These are phyloP conservation scores for Magallana ariakensis DNA, from an alignment of 1,140 invertebrate genomes.

Conservation along the genomic window DNA sequence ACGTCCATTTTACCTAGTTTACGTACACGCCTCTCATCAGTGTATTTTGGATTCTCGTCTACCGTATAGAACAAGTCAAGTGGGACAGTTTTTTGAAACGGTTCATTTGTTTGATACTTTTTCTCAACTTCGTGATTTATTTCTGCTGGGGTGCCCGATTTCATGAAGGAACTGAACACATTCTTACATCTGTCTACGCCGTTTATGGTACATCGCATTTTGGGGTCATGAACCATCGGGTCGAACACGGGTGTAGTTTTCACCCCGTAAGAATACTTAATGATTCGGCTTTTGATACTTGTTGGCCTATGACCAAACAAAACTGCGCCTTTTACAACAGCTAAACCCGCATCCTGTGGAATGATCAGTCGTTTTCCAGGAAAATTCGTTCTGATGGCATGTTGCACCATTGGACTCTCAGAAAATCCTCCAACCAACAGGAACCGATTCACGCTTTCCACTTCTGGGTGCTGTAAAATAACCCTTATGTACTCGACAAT, in stretches of 20 bases:
- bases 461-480: conserved; percentile 46
- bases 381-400: conserved; percentile 51
- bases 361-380: conserved; percentile 50
- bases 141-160: conserved; percentile 37
- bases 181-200: conserved; percentile 39
- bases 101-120: conserved; percentile 13
- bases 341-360: conserved; percentile 56
- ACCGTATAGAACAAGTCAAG: conserved; percentile 42
- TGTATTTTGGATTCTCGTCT: conserved; percentile 36
- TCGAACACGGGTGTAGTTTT: conserved; percentile 14
- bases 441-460: conserved; percentile 46
- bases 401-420: conserved; percentile 56
- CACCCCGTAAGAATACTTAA: conserved; percentile 54
- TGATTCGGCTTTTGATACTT: conserved; percentile 45
- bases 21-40: conserved; percentile 41
- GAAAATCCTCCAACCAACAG: conserved; percentile 64
- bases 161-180: conserved; percentile 47
- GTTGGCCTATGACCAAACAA: conserved; percentile 55
- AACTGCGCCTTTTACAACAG: conserved; percentile 60
- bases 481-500: conserved; percentile 57
- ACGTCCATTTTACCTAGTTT: conserved; percentile 45
- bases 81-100: background rate
- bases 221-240: conserved; percentile 31
- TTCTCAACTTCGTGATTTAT: background rate
- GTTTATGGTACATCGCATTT: background rate